These are phyloP conservation scores for Trichechus manatus DNA, from an alignment of 2,113 vertebrate species.

Conservation along the genomic window DNA sequence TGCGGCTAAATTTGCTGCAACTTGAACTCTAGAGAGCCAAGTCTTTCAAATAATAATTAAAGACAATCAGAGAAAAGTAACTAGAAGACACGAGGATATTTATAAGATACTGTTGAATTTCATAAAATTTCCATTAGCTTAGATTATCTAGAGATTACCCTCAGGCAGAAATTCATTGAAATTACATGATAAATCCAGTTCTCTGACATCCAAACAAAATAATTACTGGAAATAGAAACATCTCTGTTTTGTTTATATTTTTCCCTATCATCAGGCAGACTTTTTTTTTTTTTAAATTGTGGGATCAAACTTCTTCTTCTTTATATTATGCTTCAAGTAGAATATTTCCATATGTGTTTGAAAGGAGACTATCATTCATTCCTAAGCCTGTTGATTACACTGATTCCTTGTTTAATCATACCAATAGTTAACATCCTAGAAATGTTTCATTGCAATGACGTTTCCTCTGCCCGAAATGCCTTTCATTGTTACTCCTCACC, in stretches of 20 bases:
- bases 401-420: background rate
- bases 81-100: background rate
- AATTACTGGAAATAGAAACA: slow-evolving; percentile 8
- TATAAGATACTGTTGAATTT: slow-evolving; percentile 21
- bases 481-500: background rate
- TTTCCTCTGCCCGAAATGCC: background rate
- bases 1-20: slow-evolving; percentile 1
- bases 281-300: slow-evolving; percentile 32
- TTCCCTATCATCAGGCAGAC: background rate
- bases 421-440: background rate
- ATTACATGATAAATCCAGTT: slow-evolving; percentile 58
- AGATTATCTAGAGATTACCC: slow-evolving; percentile 46
- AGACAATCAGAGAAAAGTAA: slow-evolving; percentile 49
- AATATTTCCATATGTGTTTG: background rate
- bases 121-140: slow-evolving; percentile 48
- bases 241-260: background rate
- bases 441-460: background rate
- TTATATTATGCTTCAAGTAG: background rate
- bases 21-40: background rate
- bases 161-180: slow-evolving; percentile 58
- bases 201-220: slow-evolving; percentile 47
- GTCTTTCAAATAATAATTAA: slow-evolving; percentile 52
- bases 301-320: background rate
- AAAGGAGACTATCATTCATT: background rate
- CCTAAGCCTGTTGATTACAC: background rate